Evolutionary conservation across 2,888 invertebrate species (phyloP), one percentile per base, ranked within the genome.

Genomic region (Eudemis profundana): DNA sequence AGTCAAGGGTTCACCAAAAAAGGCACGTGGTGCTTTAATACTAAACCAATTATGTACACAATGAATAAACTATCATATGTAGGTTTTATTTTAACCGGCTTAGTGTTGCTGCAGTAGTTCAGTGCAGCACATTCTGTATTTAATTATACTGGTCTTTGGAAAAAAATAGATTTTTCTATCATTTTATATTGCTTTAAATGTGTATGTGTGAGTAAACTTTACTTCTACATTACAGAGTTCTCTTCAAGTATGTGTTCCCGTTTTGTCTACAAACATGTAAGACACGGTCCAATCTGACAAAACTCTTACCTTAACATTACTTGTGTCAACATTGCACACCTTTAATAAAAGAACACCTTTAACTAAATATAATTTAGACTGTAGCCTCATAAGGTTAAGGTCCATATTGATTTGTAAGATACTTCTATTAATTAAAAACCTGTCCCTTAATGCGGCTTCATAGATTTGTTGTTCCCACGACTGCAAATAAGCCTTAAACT

Each of bases 391-490:
- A 10, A 3, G 0, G 12, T 38, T 40, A 40, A 38, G 38, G 57
- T 57, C 38, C 19, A 14, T 12, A 36, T 49, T 59, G 8, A 17
- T 33, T 14, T 62, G 19, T 33, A n/a, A 36, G 21, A 14, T 40
- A 29, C 21, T 29, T 36, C 15, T 51, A 51, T 44, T 51, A 66
- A 66, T 62, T 66, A 50, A 44, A 67, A 67, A 65, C 60, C 64
- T 59, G 64, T 64, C 64, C 59, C 59, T 59, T 59, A 56, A 56
- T 59, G 59, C 64, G 44, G 44, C 56, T 66, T 21, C 64, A 64
- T 65, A 53, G 59, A 65, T 65, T 65, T 65, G 60, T 65, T 53
- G 29, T 65, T 65, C 64, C 64, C 64, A 64, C 64, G 57, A 27
- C 50, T 51, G 64, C 64, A 57, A 64, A 64, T 64, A 64, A 42